Evolutionary conservation across 1,140 invertebrate species (phyloP), one percentile per base, ranked within the genome.

Genomic region (Zaprionus inermis): DNA sequence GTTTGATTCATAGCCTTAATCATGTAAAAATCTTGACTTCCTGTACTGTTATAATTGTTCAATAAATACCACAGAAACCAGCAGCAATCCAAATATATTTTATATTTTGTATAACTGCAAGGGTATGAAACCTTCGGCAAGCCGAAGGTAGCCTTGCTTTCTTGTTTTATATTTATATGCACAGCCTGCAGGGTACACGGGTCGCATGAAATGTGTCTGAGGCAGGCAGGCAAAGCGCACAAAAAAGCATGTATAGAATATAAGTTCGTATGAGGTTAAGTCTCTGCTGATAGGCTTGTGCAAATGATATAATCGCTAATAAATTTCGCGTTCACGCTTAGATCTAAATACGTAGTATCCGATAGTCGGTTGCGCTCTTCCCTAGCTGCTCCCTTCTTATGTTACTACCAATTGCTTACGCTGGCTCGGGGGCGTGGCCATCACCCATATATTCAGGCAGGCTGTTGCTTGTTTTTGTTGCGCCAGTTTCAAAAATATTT

Each of bases 401-500:
- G 24, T 32, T 49, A 10, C 24, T 38, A 49, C 46, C 66, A 70
- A 69, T 56, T 79, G 70, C 76, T 79, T 73, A 64, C 30, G 32
- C 20, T 41, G 46, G 64, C 63, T 52, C 54, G 59, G 76, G 82
- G 82, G 83, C 59, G 83, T 86, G 82, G 65, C 65, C 24, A 52
- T 55, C 71, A 83, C 77, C 76, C 68, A 85, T 85, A 88, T 82
- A 79, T 82, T 71, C 72, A 55, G 60, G 20, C 66, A 64, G 76
- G 72, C 76, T 79, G 79, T 79, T 83, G 83, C 69, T 79, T 69
- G 76, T 67, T 72, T 73, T 64, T 72, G 71, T 66, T 71, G 64
- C 65, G 64, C 51, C 70, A 58, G 76, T 60, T 79, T 80, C 81
- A 84, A 83, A 83, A 83, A 84, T 83, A 80, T 83, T 84, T 83